Conservation (phyloP, 2,888 invertebrate species). For the Melanophora roralis region DNA sequence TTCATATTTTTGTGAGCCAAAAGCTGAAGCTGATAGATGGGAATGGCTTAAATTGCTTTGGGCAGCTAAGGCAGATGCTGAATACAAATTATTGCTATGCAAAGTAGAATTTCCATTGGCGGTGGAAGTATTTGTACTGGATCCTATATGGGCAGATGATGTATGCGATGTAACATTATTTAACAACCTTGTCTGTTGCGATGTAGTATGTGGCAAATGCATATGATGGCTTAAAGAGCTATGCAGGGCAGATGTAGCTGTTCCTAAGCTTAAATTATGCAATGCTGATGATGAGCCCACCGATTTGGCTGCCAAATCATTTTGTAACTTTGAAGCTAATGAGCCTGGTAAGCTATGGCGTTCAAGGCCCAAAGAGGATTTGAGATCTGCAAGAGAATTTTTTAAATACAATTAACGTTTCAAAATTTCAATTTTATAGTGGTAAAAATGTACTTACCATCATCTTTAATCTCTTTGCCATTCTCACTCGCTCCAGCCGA, state of each 20-base stretch:
- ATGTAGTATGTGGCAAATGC: constrained; percentile 65
- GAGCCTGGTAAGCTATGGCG: constrained; percentile 67
- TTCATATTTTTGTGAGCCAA: constrained; percentile 68
- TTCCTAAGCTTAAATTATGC: constrained; percentile 65
- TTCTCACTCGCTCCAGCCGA: constrained; percentile 76
- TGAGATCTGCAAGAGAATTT: constrained; percentile 69
- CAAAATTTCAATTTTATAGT: too few relatives aligned
- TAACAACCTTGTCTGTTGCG: constrained; percentile 64
- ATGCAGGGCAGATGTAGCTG: constrained; percentile 64
- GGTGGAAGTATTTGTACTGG: constrained; percentile 47
- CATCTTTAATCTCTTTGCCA: constrained; percentile 69
- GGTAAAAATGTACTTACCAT: constrained; percentile 64
- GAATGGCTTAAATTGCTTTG: constrained; percentile 58
- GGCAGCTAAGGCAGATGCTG: constrained; percentile 64
- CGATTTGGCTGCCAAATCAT: constrained; percentile 68
- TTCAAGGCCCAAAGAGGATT: constrained; percentile 75
- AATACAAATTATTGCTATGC: constrained; percentile 69
- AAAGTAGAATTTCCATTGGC: constrained; percentile 28
- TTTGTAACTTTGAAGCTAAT: constrained; percentile 69
- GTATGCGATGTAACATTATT: constrained; percentile 59
- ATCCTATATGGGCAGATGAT: constrained; percentile 49
- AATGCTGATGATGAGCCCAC: constrained; percentile 58
- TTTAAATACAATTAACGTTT: too few relatives aligned
- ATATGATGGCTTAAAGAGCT: constrained; percentile 65
- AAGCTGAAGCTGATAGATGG: constrained; percentile 64